These are phyloP conservation scores for Tiliacea citrago DNA, from an alignment of 2,888 invertebrate genomes.

Conservation along the genomic window DNA sequence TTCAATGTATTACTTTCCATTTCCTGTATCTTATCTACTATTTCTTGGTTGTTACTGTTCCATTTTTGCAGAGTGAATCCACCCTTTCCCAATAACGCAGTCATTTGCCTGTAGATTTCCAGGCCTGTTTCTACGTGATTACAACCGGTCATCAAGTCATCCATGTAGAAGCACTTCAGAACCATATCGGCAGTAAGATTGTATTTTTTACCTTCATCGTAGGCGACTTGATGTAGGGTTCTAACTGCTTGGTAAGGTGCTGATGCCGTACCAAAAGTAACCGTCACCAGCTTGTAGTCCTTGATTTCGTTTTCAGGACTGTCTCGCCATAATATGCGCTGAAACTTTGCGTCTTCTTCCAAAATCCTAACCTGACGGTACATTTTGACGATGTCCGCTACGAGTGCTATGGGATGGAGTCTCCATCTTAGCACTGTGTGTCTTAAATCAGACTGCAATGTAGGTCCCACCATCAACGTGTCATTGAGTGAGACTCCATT, in stretches of 20 bases:
- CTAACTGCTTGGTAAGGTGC: slow-evolving; percentile 68
- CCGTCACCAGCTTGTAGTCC: slow-evolving; percentile 55
- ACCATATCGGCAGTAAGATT: slow-evolving; percentile 60
- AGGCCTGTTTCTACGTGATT: slow-evolving; percentile 7
- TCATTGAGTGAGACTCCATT: no score
- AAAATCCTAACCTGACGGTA: no score
- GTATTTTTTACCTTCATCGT: slow-evolving; percentile 57
- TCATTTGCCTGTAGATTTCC: slow-evolving; percentile 25
- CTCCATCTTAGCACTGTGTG: no score
- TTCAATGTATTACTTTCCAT: not conserved
- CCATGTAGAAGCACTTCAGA: slow-evolving; percentile 35
- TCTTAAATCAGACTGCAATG: no score
- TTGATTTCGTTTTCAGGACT: slow-evolving; percentile 20
- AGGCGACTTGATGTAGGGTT: slow-evolving; percentile 64
- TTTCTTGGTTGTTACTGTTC: slow-evolving; percentile 29
- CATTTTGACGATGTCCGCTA: no score
- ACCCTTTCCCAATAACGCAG: slow-evolving; percentile 22
- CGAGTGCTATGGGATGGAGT: no score
- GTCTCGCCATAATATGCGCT: no score
- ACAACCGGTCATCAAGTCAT: slow-evolving; percentile 21
- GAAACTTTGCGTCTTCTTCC: no score
- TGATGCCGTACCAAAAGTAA: slow-evolving; percentile 68
- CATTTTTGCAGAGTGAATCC: slow-evolving; percentile 4
- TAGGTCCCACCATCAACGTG: no score
- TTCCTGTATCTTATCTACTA: slow-evolving; percentile 11